These are phyloP conservation scores for Lateolabrax maculatus DNA, from an alignment of 2,797 vertebrate species.

Conservation along the genomic window DNA sequence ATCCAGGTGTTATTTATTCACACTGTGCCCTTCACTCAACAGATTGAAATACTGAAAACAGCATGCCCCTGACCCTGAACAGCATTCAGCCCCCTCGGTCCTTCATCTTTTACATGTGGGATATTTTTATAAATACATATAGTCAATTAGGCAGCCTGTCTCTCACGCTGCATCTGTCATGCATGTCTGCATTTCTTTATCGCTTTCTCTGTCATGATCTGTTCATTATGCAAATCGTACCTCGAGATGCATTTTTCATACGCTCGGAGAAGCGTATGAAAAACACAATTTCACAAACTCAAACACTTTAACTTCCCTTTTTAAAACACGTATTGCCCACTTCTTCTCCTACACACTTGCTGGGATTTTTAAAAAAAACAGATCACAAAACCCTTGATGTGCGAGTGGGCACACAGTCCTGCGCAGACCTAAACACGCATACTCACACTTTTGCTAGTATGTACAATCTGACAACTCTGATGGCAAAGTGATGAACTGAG, in stretches of 20 bases:
- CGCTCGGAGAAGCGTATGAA: no score
- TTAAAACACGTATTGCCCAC: background rate
- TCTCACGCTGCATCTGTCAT: background rate
- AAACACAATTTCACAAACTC: no score
- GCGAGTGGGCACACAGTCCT: slow-evolving; percentile 22
- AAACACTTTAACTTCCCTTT: background rate
- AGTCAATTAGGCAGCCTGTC: background rate
- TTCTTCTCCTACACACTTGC: slow-evolving; percentile 37
- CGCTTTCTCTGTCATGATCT: background rate
- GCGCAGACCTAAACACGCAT: background rate
- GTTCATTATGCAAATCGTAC: no score
- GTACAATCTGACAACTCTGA: background rate
- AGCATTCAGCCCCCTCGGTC: slow-evolving; percentile 12
- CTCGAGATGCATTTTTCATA: no score
- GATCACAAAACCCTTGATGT: slow-evolving; percentile 14
- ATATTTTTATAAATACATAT: background rate
- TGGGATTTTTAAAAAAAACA: background rate
- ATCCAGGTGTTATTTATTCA: slow-evolving; percentile 58
- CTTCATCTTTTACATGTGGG: background rate
- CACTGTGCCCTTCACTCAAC: slow-evolving; percentile 40
- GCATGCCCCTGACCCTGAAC: background rate
- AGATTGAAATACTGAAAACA: slow-evolving; percentile 29
- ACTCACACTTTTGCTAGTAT: background rate
- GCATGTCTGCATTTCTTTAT: background rate
- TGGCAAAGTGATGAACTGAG: background rate